phyloP scores from a whole-genome alignment of 2,113 vertebrate species.

The Ailuropoda melanoleuca region DNA sequence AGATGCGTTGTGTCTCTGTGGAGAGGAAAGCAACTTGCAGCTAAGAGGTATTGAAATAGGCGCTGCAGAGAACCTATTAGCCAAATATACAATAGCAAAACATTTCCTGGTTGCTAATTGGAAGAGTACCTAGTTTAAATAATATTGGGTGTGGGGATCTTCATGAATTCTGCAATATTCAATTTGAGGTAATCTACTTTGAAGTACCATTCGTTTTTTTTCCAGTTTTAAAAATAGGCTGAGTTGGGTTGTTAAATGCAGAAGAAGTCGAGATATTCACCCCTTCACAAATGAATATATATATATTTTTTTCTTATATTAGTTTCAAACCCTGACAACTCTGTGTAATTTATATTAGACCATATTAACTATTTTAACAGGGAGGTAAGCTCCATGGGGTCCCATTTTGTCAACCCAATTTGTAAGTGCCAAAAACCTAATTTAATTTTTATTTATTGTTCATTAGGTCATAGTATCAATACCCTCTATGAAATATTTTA shows the following conservation, averaged over 20 bases:
- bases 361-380: not conserved
- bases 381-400: not conserved
- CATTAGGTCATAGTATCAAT: not conserved
- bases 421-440: not conserved
- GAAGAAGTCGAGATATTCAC: not conserved
- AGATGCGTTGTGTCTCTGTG: too few species aligned
- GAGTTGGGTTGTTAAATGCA: not conserved
- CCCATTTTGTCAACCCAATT: not conserved
- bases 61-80: not conserved
- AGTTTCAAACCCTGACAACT: not conserved
- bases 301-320: not conserved
- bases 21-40: not conserved
- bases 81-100: not conserved
- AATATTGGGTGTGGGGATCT: not conserved
- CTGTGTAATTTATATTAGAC: not conserved
- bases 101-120: not conserved
- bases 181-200: not conserved
- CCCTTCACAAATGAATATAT: not conserved
- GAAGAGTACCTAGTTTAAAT: not conserved
- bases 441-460: constrained; percentile 22
- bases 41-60: not conserved
- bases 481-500: not conserved
- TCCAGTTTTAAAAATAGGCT: not conserved
- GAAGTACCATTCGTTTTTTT: not conserved
- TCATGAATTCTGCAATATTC: not conserved